Evolutionary conservation across 2,797 vertebrate species (phyloP).

Genomic region (Paguma larvata): DNA sequence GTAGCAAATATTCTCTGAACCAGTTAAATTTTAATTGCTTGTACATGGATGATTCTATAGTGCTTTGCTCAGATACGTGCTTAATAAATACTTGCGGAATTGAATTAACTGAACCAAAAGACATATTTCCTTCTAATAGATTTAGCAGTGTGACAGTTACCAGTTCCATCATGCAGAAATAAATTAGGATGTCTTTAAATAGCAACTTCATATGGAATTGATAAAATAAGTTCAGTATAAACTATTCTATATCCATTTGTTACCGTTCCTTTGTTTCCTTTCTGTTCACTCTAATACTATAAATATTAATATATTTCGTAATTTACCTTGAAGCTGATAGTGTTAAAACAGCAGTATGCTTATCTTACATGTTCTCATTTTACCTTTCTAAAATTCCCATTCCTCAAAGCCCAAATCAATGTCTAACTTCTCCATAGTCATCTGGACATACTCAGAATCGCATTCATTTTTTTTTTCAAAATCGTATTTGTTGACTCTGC

Average conservation of each 20-base stretch:
- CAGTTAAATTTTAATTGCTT: conserved; percentile 82
- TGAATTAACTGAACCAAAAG: conserved; percentile 82
- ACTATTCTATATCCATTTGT: not conserved
- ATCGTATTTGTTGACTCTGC: conserved; percentile 1
- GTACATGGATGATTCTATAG: conserved; percentile 82
- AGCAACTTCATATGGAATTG: conserved; percentile 56
- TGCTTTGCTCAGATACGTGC: conserved; percentile 80
- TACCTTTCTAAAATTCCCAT: not conserved
- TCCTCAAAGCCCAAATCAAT: conserved; percentile 27
- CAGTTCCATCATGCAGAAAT: conserved; percentile 61
- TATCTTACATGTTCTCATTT: not conserved
- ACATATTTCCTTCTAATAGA: conserved; percentile 77
- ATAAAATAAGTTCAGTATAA: conserved; percentile 57
- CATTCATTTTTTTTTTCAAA: conserved; percentile 1
- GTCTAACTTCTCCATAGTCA: not conserved
- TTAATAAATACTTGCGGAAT: conserved; percentile 82
- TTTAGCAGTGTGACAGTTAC: conserved; percentile 66
- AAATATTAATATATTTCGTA: conserved; percentile 39
- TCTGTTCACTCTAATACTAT: not conserved
- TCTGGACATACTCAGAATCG: not conserved
- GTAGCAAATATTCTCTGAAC: conserved; percentile 75
- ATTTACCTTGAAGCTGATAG: conserved; percentile 32
- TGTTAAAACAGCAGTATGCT: not conserved
- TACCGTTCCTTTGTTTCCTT: not conserved
- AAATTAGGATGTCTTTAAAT: conserved; percentile 62